Evolutionary conservation across 2,113 vertebrate genomes (phyloP).

Genomic region (human (Homo sapiens)): DNA sequence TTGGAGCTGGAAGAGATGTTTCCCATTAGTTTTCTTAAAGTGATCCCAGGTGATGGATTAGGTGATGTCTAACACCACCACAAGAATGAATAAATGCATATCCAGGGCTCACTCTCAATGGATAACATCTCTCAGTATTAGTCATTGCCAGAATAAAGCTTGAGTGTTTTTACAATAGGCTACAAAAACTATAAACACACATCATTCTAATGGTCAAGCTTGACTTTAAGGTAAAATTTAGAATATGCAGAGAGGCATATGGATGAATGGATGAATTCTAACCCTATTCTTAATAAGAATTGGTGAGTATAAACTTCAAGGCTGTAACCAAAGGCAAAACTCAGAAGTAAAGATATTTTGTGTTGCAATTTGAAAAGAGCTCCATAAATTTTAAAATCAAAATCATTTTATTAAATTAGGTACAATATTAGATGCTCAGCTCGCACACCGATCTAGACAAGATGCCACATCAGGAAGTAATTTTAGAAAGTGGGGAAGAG

Average conservation of each 20-base stretch:
- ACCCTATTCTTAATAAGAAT: background rate
- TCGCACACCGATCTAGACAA: background rate
- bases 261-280: background rate
- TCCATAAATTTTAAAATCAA: background rate
- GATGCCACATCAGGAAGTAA: background rate
- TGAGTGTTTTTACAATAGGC: background rate
- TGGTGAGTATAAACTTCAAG: background rate
- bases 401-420: background rate
- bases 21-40: background rate
- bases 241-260: background rate
- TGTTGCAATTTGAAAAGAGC: background rate
- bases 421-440: background rate
- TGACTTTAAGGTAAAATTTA: background rate
- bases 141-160: background rate
- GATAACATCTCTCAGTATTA: background rate
- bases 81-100: background rate
- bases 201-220: background rate
- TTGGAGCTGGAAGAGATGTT: background rate
- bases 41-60: background rate
- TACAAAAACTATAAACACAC: background rate
- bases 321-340: background rate
- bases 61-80: background rate
- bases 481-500: background rate
- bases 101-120: background rate
- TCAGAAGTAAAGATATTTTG: background rate